Evolutionary conservation across 2,113 vertebrate species (phyloP).

Genomic region (Progne subis): DNA sequence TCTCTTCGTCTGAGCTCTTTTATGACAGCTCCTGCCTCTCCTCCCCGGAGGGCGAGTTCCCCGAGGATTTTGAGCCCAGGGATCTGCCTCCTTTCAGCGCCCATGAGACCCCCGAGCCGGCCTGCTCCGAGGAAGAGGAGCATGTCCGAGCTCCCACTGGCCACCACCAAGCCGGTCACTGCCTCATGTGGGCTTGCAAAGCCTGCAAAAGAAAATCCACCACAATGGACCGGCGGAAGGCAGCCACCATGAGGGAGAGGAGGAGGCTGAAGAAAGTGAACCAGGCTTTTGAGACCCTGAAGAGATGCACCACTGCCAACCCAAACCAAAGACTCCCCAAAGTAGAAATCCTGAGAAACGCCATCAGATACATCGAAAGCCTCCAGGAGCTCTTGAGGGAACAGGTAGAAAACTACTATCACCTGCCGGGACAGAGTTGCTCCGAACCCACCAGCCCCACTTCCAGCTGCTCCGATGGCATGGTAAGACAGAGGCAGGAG

Average conservation of each 20-base stretch:
- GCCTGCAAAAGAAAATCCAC: conserved; percentile 94
- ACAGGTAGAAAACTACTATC: conserved; percentile 92
- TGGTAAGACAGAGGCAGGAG: conserved; percentile 78
- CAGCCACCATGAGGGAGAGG: conserved; percentile 96
- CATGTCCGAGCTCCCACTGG: conserved; percentile 87
- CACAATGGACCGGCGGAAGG: conserved; percentile 89
- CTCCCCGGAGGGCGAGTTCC: conserved; percentile 85
- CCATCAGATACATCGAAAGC: conserved; percentile 96
- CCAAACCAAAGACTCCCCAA: conserved; percentile 95
- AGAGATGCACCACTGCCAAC: conserved; percentile 91
- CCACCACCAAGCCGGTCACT: conserved; percentile 92
- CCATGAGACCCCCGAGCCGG: conserved; percentile 50
- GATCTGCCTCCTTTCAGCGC: conserved; percentile 60
- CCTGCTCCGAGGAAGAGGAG: conserved; percentile 88
- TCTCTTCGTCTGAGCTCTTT: conserved; percentile 88
- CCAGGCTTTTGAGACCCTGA: conserved; percentile 93
- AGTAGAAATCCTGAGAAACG: conserved; percentile 96
- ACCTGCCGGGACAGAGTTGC: conserved; percentile 82
- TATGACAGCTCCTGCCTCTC: conserved; percentile 86
- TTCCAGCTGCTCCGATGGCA: conserved; percentile 92
- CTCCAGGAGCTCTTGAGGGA: conserved; percentile 92
- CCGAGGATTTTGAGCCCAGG: conserved; percentile 75
- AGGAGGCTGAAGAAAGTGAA: conserved; percentile 96
- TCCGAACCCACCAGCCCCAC: conserved; percentile 90
- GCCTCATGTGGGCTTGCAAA: conserved; percentile 98